Conservation (phyloP, 2,797 vertebrate species). For the Delichon dasypus region DNA sequence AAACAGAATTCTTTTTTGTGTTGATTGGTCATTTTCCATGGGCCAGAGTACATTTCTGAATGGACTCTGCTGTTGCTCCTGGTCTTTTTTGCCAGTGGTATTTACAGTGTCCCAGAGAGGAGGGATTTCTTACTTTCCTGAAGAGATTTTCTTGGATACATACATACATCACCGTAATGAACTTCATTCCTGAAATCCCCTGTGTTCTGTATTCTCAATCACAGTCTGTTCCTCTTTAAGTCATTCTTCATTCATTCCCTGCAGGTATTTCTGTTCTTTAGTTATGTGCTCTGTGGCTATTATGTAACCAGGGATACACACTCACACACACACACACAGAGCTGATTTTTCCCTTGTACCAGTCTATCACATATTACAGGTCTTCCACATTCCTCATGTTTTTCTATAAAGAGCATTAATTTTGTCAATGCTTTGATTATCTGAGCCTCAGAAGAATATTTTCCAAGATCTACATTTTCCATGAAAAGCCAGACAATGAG, state of each 20-base stretch:
- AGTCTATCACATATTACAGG: not conserved
- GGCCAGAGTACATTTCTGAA: not conserved
- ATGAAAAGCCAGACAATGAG: not conserved
- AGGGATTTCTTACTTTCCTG: not conserved
- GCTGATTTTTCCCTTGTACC: not conserved
- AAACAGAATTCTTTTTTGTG: not conserved
- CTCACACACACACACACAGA: not conserved
- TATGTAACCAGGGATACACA: not conserved
- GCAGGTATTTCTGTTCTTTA: not conserved
- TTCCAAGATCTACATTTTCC: not conserved
- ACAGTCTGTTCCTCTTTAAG: not conserved
- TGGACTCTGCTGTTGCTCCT: not conserved
- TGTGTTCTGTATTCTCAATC: not conserved
- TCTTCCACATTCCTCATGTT: not conserved
- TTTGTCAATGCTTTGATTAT: not conserved
- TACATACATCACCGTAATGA: not conserved
- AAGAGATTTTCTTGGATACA: not conserved
- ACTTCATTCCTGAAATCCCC: not conserved
- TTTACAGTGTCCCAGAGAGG: not conserved
- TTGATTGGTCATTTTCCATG: not conserved
- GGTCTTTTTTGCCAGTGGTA: not conserved
- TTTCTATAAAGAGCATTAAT: not conserved
- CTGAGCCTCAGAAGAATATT: not conserved
- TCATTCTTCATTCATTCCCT: not conserved
- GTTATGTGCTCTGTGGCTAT: not conserved